These are phyloP conservation scores for Myoxocephalus aenaeus DNA, from an alignment of 2,797 vertebrate genomes.

Conservation along the genomic window DNA sequence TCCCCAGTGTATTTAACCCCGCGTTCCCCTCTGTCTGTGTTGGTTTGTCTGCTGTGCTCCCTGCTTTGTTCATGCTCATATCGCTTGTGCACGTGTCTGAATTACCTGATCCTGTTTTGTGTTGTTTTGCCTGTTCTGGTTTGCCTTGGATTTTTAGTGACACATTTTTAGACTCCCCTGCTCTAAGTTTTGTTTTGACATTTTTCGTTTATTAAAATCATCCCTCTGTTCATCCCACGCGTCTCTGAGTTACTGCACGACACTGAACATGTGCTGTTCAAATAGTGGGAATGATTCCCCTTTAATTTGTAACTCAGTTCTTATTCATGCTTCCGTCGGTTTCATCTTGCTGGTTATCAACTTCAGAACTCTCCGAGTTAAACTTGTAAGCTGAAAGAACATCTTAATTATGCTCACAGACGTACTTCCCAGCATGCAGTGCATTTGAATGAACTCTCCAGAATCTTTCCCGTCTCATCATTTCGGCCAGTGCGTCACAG, in stretches of 20 bases:
- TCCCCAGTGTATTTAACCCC: too few species aligned
- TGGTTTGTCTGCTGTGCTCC: too few species aligned
- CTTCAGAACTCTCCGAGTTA: conserved; percentile 48
- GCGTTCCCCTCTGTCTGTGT: too few species aligned
- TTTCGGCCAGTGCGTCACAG: conserved; percentile 35
- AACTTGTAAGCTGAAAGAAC: conserved; percentile 56
- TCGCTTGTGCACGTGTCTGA: too few species aligned
- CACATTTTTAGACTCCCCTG: too few species aligned
- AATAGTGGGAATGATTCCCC: conserved; percentile 18
- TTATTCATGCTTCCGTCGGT: conserved; percentile 49
- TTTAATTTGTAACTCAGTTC: conserved; percentile 36
- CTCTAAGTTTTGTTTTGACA: too few species aligned
- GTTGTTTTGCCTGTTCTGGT: too few species aligned
- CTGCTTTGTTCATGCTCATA: too few species aligned
- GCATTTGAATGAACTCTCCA: conserved; percentile 56
- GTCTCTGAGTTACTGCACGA: not conserved
- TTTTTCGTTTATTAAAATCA: too few species aligned
- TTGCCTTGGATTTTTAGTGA: too few species aligned
- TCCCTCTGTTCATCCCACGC: too few species aligned
- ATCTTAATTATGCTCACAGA: conserved; percentile 60
- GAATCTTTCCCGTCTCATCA: conserved; percentile 30
- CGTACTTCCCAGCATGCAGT: conserved; percentile 55
- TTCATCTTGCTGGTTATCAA: conserved; percentile 58
- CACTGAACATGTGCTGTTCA: not conserved
- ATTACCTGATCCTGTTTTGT: too few species aligned